Evolutionary conservation across 2,888 invertebrate species (phyloP).

Genomic region (Andrena praecox): DNA sequence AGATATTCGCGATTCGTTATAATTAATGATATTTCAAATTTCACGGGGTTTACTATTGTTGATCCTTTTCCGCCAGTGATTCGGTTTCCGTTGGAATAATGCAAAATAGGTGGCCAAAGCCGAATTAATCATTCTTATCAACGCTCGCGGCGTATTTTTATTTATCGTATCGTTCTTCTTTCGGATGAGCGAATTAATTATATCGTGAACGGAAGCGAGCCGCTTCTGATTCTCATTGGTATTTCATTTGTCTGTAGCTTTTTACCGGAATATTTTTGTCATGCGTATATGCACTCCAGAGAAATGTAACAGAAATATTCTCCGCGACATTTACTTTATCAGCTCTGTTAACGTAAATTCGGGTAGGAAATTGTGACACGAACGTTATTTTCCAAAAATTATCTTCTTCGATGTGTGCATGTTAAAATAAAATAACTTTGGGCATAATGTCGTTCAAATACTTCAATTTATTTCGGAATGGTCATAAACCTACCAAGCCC

Average conservation of each 20-base stretch:
- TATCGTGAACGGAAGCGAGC: conserved; percentile 37
- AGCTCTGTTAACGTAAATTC: too few relatives aligned
- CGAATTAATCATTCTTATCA: conserved; percentile 55
- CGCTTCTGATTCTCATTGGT: conserved; percentile 33
- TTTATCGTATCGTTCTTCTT: conserved; percentile 51
- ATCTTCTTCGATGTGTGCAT: too few relatives aligned
- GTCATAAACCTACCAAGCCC: too few relatives aligned
- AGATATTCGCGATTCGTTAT: background rate
- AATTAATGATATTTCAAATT: conserved; percentile 33
- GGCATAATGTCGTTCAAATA: too few relatives aligned
- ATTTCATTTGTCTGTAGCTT: conserved; percentile 14
- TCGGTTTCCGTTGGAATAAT: conserved; percentile 15
- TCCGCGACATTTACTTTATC: too few relatives aligned
- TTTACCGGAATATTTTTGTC: background rate
- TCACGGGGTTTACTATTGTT: background rate
- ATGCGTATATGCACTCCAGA: background rate
- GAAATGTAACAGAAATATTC: background rate
- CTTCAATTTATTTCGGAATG: too few relatives aligned
- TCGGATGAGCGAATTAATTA: conserved; percentile 47
- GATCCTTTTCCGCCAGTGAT: conserved; percentile 26
- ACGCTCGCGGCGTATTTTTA: conserved; percentile 33
- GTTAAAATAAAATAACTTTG: too few relatives aligned
- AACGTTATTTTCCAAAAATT: too few relatives aligned
- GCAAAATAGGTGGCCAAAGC: conserved; percentile 18
- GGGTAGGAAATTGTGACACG: too few relatives aligned